phyloP scores from a whole-genome alignment of 2,797 vertebrate species.

The Squalus acanthias region DNA sequence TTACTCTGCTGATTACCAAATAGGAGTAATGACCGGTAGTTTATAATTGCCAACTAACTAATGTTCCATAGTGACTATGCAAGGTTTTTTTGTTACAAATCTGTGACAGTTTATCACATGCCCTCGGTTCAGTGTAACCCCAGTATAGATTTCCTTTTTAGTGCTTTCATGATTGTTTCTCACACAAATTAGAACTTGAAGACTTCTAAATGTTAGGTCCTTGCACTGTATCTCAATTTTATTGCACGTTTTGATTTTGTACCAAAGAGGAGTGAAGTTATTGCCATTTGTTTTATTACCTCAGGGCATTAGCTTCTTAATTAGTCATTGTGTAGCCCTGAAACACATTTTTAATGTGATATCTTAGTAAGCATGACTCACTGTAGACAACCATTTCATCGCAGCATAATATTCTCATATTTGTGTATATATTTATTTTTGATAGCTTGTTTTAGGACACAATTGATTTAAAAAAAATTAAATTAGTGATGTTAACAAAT shows the following conservation, averaged over 20 bases:
- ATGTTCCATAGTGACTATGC: conserved; percentile 37
- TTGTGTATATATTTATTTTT: not conserved
- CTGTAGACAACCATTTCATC: not conserved
- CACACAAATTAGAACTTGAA: conserved; percentile 25
- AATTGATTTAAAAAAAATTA: not conserved
- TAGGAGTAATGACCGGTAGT: conserved; percentile 60
- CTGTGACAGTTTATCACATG: not conserved
- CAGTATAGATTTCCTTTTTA: conserved; percentile 29
- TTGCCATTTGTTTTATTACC: conserved; percentile 21
- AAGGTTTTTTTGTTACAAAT: conserved; percentile 13
- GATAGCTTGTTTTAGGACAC: not conserved
- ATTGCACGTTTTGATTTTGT: conserved; percentile 30
- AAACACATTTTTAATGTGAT: conserved; percentile 30
- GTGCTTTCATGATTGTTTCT: conserved; percentile 10
- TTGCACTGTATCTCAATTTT: conserved; percentile 19
- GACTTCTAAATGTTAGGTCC: conserved; percentile 12
- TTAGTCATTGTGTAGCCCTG: not conserved
- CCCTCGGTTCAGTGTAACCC: conserved; percentile 18
- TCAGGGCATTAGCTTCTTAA: not conserved
- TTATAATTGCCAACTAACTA: conserved; percentile 64
- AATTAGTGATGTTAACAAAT: not conserved
- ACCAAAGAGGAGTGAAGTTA: conserved; percentile 11
- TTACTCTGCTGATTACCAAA: conserved; percentile 54
- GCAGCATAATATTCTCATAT: not conserved
- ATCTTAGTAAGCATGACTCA: not conserved